phyloP scores from a whole-genome alignment of 2,797 vertebrate genomes.

The Carcharodon carcharias region DNA sequence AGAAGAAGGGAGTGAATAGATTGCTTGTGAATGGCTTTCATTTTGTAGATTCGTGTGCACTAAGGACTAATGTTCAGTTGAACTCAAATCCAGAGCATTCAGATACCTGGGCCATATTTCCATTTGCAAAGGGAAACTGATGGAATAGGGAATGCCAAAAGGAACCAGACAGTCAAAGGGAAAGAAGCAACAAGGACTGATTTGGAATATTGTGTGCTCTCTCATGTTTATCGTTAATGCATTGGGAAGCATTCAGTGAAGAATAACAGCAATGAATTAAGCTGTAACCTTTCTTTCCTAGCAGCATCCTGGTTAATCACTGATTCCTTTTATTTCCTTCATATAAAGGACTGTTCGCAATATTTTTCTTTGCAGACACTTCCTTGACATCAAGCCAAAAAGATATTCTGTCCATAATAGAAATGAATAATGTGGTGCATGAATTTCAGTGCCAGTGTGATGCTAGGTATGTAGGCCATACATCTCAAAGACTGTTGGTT shows the following conservation, averaged over 20 bases:
- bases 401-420: no score
- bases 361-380: no score
- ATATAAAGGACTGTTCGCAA: no score
- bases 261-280: not conserved
- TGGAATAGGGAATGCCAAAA: not conserved
- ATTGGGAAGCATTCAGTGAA: not conserved
- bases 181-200: not conserved
- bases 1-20: not conserved
- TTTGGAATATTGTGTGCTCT: not conserved
- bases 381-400: no score
- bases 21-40: not conserved
- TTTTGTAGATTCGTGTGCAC: not conserved
- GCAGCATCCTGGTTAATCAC: not conserved
- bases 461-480: no score
- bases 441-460: no score
- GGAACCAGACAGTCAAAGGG: not conserved
- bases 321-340: not conserved
- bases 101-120: not conserved
- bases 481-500: no score
- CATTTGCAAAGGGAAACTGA: not conserved
- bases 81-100: not conserved
- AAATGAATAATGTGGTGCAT: no score
- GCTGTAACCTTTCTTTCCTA: no score
- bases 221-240: not conserved
- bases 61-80: no score